These are phyloP conservation scores for Fringilla coelebs DNA, from an alignment of 2,797 vertebrate genomes.

Conservation along the genomic window DNA sequence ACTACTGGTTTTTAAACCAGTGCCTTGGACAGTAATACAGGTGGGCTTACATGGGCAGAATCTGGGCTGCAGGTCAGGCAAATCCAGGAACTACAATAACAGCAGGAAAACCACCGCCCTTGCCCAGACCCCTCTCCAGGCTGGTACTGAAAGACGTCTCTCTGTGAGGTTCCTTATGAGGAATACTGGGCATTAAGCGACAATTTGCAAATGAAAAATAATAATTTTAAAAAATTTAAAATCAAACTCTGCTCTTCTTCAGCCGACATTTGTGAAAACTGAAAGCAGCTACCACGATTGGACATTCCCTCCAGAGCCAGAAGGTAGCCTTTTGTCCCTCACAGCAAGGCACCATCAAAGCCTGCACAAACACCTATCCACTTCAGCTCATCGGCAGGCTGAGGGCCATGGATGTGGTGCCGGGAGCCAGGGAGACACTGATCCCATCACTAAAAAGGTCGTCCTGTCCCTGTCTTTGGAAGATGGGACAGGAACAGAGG, in stretches of 20 bases:
- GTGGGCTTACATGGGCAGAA: background rate
- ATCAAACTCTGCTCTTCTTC: background rate
- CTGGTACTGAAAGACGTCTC: background rate
- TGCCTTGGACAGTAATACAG: background rate
- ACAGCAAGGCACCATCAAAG: background rate
- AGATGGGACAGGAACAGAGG: background rate
- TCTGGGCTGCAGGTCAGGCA: background rate
- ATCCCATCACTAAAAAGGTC: background rate
- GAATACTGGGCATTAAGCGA: background rate
- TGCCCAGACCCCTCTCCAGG: background rate
- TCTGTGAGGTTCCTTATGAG: background rate
- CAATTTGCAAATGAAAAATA: background rate
- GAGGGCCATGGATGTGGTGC: fast-evolving
- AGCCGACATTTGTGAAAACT: background rate
- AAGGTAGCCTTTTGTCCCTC: constrained; percentile 38
- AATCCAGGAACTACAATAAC: background rate
- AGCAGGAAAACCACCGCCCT: background rate
- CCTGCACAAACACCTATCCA: background rate
- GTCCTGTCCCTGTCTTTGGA: background rate
- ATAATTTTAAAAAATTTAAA: background rate
- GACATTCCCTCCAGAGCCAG: background rate
- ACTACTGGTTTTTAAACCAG: background rate
- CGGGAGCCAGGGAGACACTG: background rate
- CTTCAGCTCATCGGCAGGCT: background rate
- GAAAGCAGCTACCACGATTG: background rate